phyloP scores from a whole-genome alignment of 2,113 vertebrate species.

The Pavo muticus region DNA sequence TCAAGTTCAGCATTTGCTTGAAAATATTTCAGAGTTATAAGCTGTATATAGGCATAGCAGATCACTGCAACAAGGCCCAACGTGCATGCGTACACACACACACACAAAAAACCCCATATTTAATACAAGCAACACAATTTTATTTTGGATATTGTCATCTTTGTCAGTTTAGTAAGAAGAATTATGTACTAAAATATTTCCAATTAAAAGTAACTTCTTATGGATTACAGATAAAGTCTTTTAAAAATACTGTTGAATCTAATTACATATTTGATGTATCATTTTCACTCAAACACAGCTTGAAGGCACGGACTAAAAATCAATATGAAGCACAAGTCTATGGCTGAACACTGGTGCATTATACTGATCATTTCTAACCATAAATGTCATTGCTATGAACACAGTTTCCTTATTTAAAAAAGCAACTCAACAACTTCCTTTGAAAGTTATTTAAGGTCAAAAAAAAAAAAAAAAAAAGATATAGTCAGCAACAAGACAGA shows the following conservation, averaged over 20 bases:
- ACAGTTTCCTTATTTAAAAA: constrained; percentile 64
- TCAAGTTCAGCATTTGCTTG: background rate
- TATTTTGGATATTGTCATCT: background rate
- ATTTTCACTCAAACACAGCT: constrained; percentile 62
- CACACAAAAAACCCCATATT: background rate
- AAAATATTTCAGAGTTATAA: background rate
- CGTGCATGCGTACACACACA: rapidly evolving
- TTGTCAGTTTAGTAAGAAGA: background rate
- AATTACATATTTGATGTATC: constrained; percentile 47
- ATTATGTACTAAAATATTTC: background rate
- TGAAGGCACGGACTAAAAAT: constrained; percentile 51
- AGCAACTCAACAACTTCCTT: background rate
- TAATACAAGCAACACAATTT: background rate
- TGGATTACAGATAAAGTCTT: background rate
- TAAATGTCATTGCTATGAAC: constrained; percentile 65
- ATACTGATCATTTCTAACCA: constrained; percentile 75
- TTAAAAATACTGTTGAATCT: constrained; percentile 27
- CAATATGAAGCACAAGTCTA: constrained; percentile 58
- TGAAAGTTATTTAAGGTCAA: constrained; percentile 5
- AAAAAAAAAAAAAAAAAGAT: background rate
- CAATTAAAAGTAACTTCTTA: constrained; percentile 31
- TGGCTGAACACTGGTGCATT: constrained; percentile 30
- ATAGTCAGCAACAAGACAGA: background rate
- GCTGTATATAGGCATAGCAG: background rate
- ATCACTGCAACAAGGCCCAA: background rate